A percentile compares a stretch with the other conserved stretches of the same genome.
Conservation (phyloP, 1,140 invertebrate genomes). For the Aphaenogaster floridana region DNA sequence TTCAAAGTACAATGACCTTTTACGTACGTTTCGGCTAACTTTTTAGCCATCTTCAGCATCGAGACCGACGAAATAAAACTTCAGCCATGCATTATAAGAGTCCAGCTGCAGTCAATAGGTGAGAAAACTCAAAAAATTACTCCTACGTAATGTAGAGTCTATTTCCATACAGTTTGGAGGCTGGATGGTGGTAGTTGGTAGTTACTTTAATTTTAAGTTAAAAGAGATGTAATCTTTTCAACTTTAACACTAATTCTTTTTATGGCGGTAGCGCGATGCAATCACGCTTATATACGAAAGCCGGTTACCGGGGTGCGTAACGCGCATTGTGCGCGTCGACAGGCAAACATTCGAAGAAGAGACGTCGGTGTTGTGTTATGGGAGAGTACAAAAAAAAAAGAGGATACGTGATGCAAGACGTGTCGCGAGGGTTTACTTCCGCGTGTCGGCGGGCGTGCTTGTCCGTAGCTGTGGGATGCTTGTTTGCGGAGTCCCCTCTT, state of each 20-base stretch:
- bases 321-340: constrained; percentile 15
- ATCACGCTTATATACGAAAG: background rate
- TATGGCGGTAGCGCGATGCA: background rate
- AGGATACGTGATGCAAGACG: constrained; percentile 50
- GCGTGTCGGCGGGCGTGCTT: constrained; percentile 78
- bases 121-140: too few species aligned
- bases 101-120: too few species aligned
- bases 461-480: constrained; percentile 72
- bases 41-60: too few species aligned
- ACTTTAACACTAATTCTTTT: constrained; percentile 4
- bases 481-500: constrained; percentile 79
- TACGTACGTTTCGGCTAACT: too few species aligned
- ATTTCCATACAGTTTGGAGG: too few species aligned
- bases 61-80: too few species aligned
- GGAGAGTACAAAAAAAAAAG: constrained; percentile 42
- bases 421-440: constrained; percentile 54
- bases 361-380: constrained; percentile 14
- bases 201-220: too few species aligned
- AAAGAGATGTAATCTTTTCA: background rate
- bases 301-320: background rate
- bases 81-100: too few species aligned
- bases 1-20: too few species aligned
- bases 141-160: too few species aligned
- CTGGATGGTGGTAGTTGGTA: too few species aligned
- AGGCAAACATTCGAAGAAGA: constrained; percentile 47